Conservation (phyloP, 2,113 vertebrate species). For the Notothenia rossii region DNA sequence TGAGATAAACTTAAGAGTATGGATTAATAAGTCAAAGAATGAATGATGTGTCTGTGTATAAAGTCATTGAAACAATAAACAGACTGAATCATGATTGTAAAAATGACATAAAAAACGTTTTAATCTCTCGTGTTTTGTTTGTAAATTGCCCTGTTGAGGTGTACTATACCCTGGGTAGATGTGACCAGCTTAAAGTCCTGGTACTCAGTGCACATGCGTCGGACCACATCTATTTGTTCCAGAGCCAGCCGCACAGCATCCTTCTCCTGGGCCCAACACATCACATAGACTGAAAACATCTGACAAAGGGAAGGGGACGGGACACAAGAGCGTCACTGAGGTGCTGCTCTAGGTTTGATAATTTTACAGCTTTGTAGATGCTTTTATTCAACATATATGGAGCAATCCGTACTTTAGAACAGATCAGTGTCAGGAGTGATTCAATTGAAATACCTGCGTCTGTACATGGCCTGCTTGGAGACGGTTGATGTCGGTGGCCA, state of each 20-base stretch:
- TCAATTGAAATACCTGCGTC: conserved; percentile 86
- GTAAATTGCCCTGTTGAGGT: not conserved
- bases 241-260: conserved; percentile 91
- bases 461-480: conserved; percentile 88
- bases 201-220: conserved; percentile 88
- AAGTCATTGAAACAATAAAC: not conserved
- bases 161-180: conserved; percentile 85
- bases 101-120: too few species aligned
- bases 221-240: conserved; percentile 93
- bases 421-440: not conserved
- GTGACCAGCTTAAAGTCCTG: conserved; percentile 89
- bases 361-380: not conserved
- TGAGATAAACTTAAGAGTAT: too few species aligned
- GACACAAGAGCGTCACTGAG: conserved; percentile 5
- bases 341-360: not conserved
- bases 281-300: conserved; percentile 91
- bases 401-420: not conserved
- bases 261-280: conserved; percentile 90
- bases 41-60: not conserved
- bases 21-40: not conserved
- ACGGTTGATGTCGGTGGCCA: conserved; percentile 87
- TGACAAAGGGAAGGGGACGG: conserved; percentile 64
- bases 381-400: not conserved
- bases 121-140: not conserved
- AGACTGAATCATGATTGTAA: too few species aligned